Base-by-base conservation (phyloP, 1,140 invertebrate species). In the Pseudomyrmex sp. region DNA sequence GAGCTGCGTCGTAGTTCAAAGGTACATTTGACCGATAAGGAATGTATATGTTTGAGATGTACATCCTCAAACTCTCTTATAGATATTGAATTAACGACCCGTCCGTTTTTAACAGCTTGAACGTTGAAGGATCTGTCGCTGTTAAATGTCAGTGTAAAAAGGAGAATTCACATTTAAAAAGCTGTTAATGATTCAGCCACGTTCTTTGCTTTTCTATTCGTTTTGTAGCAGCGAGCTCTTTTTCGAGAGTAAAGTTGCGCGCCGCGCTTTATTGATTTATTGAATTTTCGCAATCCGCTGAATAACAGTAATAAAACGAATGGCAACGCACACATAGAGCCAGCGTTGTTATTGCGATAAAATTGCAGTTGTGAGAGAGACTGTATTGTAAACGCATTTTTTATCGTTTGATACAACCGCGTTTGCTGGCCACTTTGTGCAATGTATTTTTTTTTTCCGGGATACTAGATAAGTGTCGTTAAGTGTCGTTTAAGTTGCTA, bases 241-340 rank as follows among this genome's bases (percentile, higher is more conserved):
- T 13, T 72, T 68, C 35, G 35, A 50, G 54, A 61, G 50, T n/a
- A 26, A 12, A 15, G 3, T 80, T 26, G 7, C 35, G 35, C 5
- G 35, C 5, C 35, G 35, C 5, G 35, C 35, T 66, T 80, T 80
- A 80, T 72, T 80, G 76, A 80, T 80, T 80, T 72, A 80, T 80
- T 18, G 66, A 80, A 70, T 80, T 70, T 70, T 48, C 59, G 44
- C 52, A 59, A 72, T 72, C 56, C 54, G 20, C 54, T 48, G 66
- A 72, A 80, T 80, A 80, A 70, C 66, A 59, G 66, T 80, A 80
- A 80, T 80, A 80, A 59, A 52, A 59, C 56, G 59, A 70, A 80
- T 80, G 66, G 12, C 18, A 58, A 44, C 20, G 12, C 54, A 35
- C 26, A 69, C 52, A 23, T 35, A 35, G 35, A 79, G 52, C 48